Evolutionary conservation across 2,888 invertebrate genomes (phyloP).

Genomic region (Chrysomela aeneicollis): DNA sequence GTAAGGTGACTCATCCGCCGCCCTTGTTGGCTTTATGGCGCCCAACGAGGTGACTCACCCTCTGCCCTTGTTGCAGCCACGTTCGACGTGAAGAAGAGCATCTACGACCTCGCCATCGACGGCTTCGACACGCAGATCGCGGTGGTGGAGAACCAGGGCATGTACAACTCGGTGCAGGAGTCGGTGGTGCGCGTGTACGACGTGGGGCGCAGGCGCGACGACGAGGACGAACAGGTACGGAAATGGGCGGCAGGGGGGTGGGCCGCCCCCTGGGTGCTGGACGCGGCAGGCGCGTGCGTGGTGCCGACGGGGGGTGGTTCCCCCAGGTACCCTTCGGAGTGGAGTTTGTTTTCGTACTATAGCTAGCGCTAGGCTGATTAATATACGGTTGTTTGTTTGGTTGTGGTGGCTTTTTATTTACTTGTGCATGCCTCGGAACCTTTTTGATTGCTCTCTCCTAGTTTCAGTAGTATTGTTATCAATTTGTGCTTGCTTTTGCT

Average conservation of each 20-base stretch:
- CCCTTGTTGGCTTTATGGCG: constrained; percentile 39
- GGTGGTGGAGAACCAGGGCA: constrained; percentile 88
- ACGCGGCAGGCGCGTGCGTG: too few species aligned
- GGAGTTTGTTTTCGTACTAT: background rate
- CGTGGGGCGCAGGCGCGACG: constrained; percentile 85
- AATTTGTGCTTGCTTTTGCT: too few species aligned
- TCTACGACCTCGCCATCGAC: constrained; percentile 86
- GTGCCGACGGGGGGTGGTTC: too few species aligned
- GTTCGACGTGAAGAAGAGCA: constrained; percentile 89
- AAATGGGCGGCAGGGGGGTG: too few species aligned
- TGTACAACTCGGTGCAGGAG: constrained; percentile 85
- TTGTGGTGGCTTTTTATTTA: background rate
- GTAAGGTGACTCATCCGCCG: background rate
- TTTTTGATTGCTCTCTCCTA: too few species aligned
- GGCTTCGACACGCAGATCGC: constrained; percentile 87
- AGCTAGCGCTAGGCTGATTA: too few species aligned
- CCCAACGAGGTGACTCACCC: background rate
- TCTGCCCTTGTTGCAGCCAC: constrained; percentile 72
- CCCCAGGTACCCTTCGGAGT: too few species aligned
- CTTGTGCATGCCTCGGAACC: background rate
- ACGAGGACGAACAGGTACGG: constrained; percentile 85
- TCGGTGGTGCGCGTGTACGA: constrained; percentile 92
- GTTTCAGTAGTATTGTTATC: too few species aligned
- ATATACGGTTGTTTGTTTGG: background rate
- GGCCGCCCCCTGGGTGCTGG: too few species aligned